These are phyloP conservation scores for Channa argus DNA, from an alignment of 2,113 vertebrate species.

Conservation along the genomic window DNA sequence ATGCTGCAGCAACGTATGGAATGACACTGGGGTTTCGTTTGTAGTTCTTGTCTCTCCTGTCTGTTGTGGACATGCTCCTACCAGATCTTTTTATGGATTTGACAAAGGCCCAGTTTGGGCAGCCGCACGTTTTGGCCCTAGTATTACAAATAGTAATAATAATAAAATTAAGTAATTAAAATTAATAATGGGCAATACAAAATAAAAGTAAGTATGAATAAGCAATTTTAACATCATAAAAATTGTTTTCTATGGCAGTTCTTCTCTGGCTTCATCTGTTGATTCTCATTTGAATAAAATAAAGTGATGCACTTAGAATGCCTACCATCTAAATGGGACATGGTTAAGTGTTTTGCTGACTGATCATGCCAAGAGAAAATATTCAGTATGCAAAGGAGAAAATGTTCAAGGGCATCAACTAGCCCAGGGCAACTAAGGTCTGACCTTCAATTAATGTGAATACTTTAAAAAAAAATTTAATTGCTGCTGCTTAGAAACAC, in stretches of 20 bases:
- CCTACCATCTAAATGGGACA: background rate
- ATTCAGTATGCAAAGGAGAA: constrained; percentile 13
- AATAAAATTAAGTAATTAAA: too few species aligned
- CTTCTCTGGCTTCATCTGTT: background rate
- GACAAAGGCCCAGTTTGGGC: too few species aligned
- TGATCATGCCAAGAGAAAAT: background rate
- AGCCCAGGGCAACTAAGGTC: background rate
- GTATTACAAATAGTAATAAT: too few species aligned
- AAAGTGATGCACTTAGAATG: background rate
- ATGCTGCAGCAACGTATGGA: too few species aligned
- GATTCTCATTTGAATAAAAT: background rate
- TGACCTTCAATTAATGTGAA: constrained; percentile 6
- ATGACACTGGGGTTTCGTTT: too few species aligned
- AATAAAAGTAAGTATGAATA: too few species aligned
- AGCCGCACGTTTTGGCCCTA: too few species aligned
- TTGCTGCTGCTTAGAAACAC: background rate
- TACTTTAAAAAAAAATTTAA: constrained; percentile 12
- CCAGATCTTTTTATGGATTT: too few species aligned
- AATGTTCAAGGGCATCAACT: constrained; percentile 5
- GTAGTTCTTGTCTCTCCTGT: too few species aligned
- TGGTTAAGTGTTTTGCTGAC: background rate
- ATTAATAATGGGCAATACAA: too few species aligned
- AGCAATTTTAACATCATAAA: too few species aligned
- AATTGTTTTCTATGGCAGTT: background rate
- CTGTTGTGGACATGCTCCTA: too few species aligned